phyloP scores from a whole-genome alignment of 2,797 vertebrate species.

The Threskiornis aethiopicus region DNA sequence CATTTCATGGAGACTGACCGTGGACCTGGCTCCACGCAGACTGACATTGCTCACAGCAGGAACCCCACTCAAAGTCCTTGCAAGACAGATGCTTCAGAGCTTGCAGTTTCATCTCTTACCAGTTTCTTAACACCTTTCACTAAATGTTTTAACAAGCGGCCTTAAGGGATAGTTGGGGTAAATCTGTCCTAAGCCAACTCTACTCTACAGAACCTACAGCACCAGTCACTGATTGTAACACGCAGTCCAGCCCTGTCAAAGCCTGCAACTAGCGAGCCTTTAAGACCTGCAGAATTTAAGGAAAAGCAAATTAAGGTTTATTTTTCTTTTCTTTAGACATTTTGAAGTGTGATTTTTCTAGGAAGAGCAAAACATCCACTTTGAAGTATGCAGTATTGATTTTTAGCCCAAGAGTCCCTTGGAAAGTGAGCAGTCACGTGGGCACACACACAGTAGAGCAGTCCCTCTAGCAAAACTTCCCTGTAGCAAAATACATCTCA shows the following conservation, averaged over 20 bases:
- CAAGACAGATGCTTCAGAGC: neutral
- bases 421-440: neutral
- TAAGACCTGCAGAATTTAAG: neutral
- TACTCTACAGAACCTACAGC: neutral
- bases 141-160: neutral
- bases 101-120: neutral
- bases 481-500: neutral
- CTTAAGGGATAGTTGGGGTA: neutral
- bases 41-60: neutral
- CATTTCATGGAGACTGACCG: neutral
- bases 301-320: neutral
- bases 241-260: neutral
- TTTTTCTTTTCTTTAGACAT: neutral
- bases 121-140: neutral
- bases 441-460: neutral
- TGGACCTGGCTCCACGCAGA: neutral
- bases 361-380: neutral
- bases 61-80: neutral
- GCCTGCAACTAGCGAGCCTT: neutral
- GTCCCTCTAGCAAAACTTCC: neutral
- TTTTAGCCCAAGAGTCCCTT: neutral
- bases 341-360: neutral
- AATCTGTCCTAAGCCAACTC: neutral
- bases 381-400: neutral
- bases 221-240: neutral